Evolutionary conservation across 2,888 invertebrate species (phyloP), one percentile per base, ranked within the genome.

Genomic region (Linnaemya tessellans): DNA sequence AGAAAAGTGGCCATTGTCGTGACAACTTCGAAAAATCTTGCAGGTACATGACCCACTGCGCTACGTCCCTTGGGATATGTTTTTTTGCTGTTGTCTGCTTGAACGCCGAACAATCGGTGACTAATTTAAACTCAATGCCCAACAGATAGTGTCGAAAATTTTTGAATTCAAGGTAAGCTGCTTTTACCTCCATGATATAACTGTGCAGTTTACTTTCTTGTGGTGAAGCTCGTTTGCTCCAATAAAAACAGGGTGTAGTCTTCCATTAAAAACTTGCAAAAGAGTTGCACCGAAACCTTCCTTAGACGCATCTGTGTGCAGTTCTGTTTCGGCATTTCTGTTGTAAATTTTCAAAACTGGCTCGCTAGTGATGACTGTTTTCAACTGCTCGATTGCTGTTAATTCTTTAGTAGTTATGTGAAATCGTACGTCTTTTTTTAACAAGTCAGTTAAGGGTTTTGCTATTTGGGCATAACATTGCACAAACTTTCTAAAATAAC

Each of bases 1-100:
- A 3, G 62, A 35, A 67, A 80, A 84, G 35, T 87, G 87, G 22
- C 84, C 80, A 38, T 70, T 84, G 54, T 82, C 64, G 43, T 88
- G 81, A 22, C 65, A 62, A 20, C 51, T 83, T 65, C 25, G 86
- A 64, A 68, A 86, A 89, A 43, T 89, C 88, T 80, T 88, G 80
- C 5, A 88, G 22, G 46, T 88, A 68, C 71, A 88, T 67, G 80
- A 85, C 20, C 88, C 77, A 88, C 67, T 87, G 86, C n/a, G 87
- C 85, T 1, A 89, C 86, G 73, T 86, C 83, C 35, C 87, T 73
- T 18, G 84, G 82, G 15, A 87, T 54, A 60, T 88, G 86, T 70
- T 80, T n/a, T 73, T 86, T 87, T 77, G 38, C 51, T 30, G 65
- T 77, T 4, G 79, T 80, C 79, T 83, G 82, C 15, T 58, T 78